Evolutionary conservation across 2,888 invertebrate genomes (phyloP).

Genomic region (Periphyllus acericola): DNA sequence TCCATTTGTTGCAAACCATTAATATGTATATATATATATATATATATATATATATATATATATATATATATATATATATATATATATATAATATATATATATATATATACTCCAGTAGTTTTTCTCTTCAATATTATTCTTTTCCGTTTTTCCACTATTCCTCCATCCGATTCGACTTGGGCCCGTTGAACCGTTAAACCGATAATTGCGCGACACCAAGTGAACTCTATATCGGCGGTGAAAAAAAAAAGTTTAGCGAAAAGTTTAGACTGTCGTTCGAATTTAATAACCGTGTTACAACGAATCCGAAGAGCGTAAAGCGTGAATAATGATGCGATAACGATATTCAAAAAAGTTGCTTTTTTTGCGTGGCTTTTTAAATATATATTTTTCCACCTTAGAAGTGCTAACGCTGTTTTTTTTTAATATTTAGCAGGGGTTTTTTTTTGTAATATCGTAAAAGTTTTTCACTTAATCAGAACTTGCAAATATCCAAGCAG

Average conservation of each 20-base stretch:
- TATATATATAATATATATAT: no score
- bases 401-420: constrained; percentile 58
- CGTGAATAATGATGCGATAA: constrained; percentile 59
- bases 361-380: constrained; percentile 33
- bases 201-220: constrained; percentile 60
- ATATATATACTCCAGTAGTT: neutral
- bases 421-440: constrained; percentile 47
- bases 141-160: constrained; percentile 33
- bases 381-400: constrained; percentile 55
- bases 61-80: no score
- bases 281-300: constrained; percentile 62
- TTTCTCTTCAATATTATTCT: constrained; percentile 24
- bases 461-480: constrained; percentile 59
- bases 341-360: constrained; percentile 58
- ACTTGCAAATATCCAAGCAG: constrained; percentile 35
- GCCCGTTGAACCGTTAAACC: constrained; percentile 59
- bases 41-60: no score
- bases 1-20: constrained; percentile 24
- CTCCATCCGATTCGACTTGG: constrained; percentile 15
- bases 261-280: constrained; percentile 60
- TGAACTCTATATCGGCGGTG: constrained; percentile 35
- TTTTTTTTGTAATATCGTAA: constrained; percentile 45
- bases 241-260: constrained; percentile 48
- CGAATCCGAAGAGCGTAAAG: constrained; percentile 60
- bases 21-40: no score